phyloP scores from a whole-genome alignment of 2,888 invertebrate genomes.

The Ceriagrion tenellum region DNA sequence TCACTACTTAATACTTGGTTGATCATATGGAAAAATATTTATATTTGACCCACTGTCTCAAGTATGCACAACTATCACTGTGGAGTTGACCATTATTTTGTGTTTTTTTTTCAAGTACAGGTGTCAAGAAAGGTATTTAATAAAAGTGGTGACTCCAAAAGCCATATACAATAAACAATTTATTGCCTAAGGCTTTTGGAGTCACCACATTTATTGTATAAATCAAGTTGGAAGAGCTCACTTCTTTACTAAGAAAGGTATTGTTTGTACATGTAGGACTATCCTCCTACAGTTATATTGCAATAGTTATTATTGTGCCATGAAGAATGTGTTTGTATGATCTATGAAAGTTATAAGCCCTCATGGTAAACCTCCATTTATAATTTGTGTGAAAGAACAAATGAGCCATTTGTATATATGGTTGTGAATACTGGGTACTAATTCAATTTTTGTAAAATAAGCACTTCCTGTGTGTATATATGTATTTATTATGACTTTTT shows the following conservation, averaged over 20 bases:
- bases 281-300: not conserved
- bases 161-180: too few relatives aligned
- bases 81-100: constrained; percentile 26
- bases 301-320: constrained; percentile 26
- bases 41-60: constrained; percentile 55
- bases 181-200: too few relatives aligned
- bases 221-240: too few relatives aligned
- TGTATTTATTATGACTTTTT: constrained; percentile 54
- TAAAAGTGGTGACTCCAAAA: too few relatives aligned
- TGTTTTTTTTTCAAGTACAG: not conserved
- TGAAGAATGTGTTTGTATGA: constrained; percentile 22
- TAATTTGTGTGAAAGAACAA: not conserved
- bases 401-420: constrained; percentile 44
- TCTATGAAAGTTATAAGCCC: not conserved
- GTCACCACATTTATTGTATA: too few relatives aligned
- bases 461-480: constrained; percentile 42
- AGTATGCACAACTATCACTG: constrained; percentile 53
- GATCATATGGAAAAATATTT: constrained; percentile 32
- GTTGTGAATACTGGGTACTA: constrained; percentile 22
- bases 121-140: not conserved
- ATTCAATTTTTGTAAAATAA: constrained; percentile 47
- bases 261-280: constrained; percentile 8
- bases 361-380: not conserved
- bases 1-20: constrained; percentile 31
- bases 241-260: not conserved